A percentile compares a stretch with the other conserved stretches of the same genome.
Evolutionary conservation across 2,113 vertebrate genomes (phyloP).

Genomic region (Dromiciops gliroides): DNA sequence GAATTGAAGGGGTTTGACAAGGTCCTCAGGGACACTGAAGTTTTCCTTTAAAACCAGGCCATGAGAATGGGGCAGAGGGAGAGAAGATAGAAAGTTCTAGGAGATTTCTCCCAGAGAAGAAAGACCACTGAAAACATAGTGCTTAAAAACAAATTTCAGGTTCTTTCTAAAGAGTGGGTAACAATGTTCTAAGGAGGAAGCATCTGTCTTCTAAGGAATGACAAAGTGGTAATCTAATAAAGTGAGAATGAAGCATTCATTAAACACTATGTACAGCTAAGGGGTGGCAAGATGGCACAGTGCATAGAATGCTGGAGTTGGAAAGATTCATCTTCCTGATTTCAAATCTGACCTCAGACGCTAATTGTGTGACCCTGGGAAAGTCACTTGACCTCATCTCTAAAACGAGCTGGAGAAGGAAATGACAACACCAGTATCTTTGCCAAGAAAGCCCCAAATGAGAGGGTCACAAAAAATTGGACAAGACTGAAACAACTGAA

Average conservation of each 20-base stretch:
- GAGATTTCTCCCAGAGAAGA: neutral
- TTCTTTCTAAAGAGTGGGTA: neutral
- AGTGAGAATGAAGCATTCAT: neutral
- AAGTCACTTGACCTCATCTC: neutral
- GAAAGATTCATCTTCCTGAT: too few species aligned
- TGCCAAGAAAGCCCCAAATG: neutral
- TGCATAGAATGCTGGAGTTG: neutral
- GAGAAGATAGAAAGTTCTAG: neutral
- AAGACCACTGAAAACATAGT: neutral
- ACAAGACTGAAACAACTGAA: too few species aligned
- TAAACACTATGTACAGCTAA: neutral
- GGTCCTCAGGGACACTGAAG: neutral
- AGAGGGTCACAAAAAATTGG: too few species aligned
- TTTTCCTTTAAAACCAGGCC: neutral
- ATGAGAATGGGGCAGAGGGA: too few species aligned
- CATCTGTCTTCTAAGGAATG: neutral
- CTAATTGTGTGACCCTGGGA: neutral
- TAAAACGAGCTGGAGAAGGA: neutral
- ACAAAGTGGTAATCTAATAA: neutral
- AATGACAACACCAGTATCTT: neutral
- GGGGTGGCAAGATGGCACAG: neutral
- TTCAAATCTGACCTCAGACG: neutral
- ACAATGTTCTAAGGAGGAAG: neutral
- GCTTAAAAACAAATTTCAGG: neutral
- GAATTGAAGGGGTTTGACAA: neutral